Evolutionary conservation across 1,140 invertebrate genomes (phyloP).

Genomic region (Adoxophyes honmai): DNA sequence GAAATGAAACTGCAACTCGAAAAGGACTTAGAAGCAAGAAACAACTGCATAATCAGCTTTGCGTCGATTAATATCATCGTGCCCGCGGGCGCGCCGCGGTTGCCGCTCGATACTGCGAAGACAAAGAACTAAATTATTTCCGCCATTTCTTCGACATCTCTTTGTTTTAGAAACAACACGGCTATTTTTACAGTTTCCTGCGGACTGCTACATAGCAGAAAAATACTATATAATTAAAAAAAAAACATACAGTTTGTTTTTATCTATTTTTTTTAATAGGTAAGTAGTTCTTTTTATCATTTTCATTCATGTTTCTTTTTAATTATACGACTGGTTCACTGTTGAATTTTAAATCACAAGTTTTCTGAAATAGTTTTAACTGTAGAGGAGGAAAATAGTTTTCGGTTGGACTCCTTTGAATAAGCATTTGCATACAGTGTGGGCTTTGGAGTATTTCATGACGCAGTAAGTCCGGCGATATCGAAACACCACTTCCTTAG

Average conservation of each 20-base stretch:
- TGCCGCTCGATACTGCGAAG: conserved; percentile 54
- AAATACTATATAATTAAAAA: no score
- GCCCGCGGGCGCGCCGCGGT: conserved; percentile 38
- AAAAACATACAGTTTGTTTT: no score
- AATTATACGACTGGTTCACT: no score
- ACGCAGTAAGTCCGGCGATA: neutral
- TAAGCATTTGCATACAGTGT: neutral
- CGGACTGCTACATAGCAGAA: conserved; percentile 5
- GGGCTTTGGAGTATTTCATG: neutral
- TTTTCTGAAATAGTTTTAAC: no score
- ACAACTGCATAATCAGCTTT: conserved; percentile 72
- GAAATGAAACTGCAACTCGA: conserved; percentile 51
- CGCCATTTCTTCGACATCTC: conserved; percentile 56
- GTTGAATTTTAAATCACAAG: no score
- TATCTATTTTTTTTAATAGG: no score
- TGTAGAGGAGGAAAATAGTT: no score
- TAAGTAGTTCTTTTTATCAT: no score
- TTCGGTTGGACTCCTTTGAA: neutral
- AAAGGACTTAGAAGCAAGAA: conserved; percentile 61
- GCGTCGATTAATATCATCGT: conserved; percentile 66
- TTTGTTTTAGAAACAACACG: conserved; percentile 55
- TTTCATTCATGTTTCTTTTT: no score
- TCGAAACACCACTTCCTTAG: conserved; percentile 23
- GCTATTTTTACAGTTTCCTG: conserved; percentile 24
- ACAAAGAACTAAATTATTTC: conserved; percentile 73